A percentile compares a stretch with the other conserved stretches of the same genome.
These are phyloP conservation scores for Atopsyche davidsoni DNA, from an alignment of 1,140 invertebrate genomes.

Conservation along the genomic window DNA sequence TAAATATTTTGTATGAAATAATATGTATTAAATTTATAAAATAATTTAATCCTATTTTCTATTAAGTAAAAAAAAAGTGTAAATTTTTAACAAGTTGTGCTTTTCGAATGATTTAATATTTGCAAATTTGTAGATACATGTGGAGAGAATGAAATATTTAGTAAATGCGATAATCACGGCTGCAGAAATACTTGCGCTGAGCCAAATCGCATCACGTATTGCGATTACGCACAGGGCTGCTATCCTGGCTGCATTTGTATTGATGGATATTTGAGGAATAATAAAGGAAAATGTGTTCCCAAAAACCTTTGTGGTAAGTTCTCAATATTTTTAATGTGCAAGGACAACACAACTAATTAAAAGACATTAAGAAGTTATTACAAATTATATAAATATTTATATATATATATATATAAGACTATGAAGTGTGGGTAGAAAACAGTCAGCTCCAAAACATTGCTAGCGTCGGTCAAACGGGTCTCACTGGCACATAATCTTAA, in stretches of 20 bases:
- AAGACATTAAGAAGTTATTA: too few species aligned
- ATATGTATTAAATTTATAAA: neutral
- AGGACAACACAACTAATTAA: too few species aligned
- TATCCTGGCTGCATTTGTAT: conserved; percentile 11
- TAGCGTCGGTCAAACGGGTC: too few species aligned
- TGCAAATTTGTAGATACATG: neutral
- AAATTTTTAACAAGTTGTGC: too few species aligned
- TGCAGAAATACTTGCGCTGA: conserved; percentile 8
- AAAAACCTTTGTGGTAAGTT: too few species aligned
- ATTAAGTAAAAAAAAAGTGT: neutral
- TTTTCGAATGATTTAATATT: too few species aligned
- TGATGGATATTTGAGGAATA: conserved; percentile 2
- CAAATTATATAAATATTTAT: too few species aligned
- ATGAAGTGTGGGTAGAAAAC: too few species aligned
- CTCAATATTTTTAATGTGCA: too few species aligned
- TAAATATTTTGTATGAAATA: neutral
- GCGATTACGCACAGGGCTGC: neutral
- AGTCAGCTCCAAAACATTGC: too few species aligned
- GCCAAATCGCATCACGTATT: neutral
- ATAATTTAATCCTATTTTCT: neutral
- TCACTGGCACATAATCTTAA: too few species aligned
- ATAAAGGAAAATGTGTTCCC: neutral
- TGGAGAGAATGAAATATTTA: neutral
- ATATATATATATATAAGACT: too few species aligned
- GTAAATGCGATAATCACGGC: neutral